Evolutionary conservation across 2,888 invertebrate species (phyloP).

Genomic region (Tinea pellionella): DNA sequence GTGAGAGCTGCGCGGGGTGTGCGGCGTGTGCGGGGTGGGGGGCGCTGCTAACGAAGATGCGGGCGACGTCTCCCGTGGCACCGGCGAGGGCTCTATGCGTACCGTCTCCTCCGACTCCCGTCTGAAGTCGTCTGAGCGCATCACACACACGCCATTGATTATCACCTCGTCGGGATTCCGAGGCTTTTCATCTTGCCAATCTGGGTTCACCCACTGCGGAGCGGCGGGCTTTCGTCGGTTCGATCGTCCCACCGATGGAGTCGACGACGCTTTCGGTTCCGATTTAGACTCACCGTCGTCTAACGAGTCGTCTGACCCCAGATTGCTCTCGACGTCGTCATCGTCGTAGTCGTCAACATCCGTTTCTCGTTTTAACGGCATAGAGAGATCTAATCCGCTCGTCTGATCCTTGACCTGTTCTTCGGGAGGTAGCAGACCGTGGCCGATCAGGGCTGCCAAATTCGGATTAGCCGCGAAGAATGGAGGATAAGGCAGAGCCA

Average conservation of each 20-base stretch:
- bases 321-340: constrained; percentile 80
- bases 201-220: constrained; percentile 97
- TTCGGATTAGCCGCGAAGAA: constrained; percentile 83
- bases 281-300: constrained; percentile 69
- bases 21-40: constrained; percentile 27
- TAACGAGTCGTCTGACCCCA: constrained; percentile 75
- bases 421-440: constrained; percentile 72
- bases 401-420: constrained; percentile 81
- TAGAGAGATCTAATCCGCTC: constrained; percentile 88
- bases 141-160: constrained; percentile 93
- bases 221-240: constrained; percentile 93
- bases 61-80: constrained; percentile 60
- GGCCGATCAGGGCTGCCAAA: constrained; percentile 80
- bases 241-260: constrained; percentile 47
- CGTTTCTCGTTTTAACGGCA: constrained; percentile 84
- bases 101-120: constrained; percentile 77
- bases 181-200: constrained; percentile 81
- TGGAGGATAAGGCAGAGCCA: constrained; percentile 81
- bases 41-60: constrained; percentile 29
- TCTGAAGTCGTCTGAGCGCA: constrained; percentile 84
- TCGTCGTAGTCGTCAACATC: constrained; percentile 84
- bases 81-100: constrained; percentile 81
- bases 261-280: constrained; percentile 67
- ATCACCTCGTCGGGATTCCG: constrained; percentile 80
- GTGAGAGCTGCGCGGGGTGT: constrained; percentile 25